Base-by-base conservation (phyloP, 2,797 vertebrate genomes). In the Crypturellus tataupa region DNA sequence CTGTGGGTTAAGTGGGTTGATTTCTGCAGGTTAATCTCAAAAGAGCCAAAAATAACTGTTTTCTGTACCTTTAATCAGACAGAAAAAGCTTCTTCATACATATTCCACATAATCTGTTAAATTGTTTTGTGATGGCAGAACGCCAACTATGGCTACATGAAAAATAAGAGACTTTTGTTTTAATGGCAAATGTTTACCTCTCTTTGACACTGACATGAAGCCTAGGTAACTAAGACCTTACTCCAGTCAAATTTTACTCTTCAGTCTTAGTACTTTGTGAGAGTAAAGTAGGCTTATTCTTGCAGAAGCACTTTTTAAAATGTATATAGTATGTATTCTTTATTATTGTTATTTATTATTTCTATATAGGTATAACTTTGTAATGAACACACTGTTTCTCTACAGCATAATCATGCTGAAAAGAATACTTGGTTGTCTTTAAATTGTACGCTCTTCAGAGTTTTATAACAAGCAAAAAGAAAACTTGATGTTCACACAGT, bases 401-500 rank as follows among this genome's bases (percentile, higher is more conserved):
- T 31, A 1, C 20, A 79, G 75, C 9, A 81, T 69, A 93, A 71
- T 12, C 37, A 81, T 12, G 24, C 35, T 69, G 59, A 63, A 85
- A 90, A 84, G 49, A 21, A 33, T 20, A 86, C 37, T 33, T 70
- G 53, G 75, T 13, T 91, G 58, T 40, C 27, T 69, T 88, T 93
- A 84, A 88, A 35, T 51, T 21, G 47, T 68, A 84, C 0, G 2
- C 31, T 86, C 89, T 93, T n/a, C 73, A 87, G 13, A 91, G 35
- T 59, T 87, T 77, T 40, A 42, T 79, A 87, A 58, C 49, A 93
- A 89, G 40, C 65, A 87, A 51, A 82, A 53, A 19, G 19, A 25
- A 91, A 75, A 70, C 44, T 70, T 53, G 55, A 31, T 69, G 23
- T 72, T 96, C 64, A 93, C 69, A 68, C 23, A 87, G 67, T 47